Base-by-base conservation (phyloP, 2,888 invertebrate genomes). In the Stenodera caucasica region DNA sequence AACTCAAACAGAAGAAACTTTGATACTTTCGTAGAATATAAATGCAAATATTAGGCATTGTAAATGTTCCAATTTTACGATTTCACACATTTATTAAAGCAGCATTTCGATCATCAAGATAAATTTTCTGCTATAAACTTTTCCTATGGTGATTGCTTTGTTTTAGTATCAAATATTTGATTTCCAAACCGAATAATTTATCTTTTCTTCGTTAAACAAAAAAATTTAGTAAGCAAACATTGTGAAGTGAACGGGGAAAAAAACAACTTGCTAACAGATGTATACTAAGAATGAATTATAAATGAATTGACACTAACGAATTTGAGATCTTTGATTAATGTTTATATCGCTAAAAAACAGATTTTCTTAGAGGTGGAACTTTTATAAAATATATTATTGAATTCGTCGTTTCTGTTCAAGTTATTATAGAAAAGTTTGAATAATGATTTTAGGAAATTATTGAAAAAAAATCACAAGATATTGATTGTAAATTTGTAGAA, bases 341-440 rank as follows among this genome's bases (percentile, higher is more conserved):
- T 15, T 45, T 45, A 21, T 53, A 21, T 23, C 21, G 53, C 21
- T 18, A 9, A 1, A 12, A 18, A 32, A 29, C 23, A 53, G 18
- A 23, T 53, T 53, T 33, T 33, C 8, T 18, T 33, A 8, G n/a
- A 2, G 33, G 3, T 52, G 32, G 18, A 8, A 30, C 8, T 52
- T 52, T 15, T 12, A 32, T 33, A 35, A 11, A 52, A 51, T 18
- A n/a, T 15, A 18, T 50, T 51, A 51, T 51, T 18, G 52, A 21
- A 53, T 33, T 40, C 4, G 32, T 33, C n/a, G 12, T 18, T 45
- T 2, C 9, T 21, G 15, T 32, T n/a, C 30, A 8, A 52, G 29
- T 57, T 23, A 53, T 45, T 14, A 26, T n/a, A 55, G 52, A 57
- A 37, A 53, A 30, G 32, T 18, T 52, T 53, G 21, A 45, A 45